phyloP scores from a whole-genome alignment of 2,797 vertebrate species.

The Loriculus beryllinus region DNA sequence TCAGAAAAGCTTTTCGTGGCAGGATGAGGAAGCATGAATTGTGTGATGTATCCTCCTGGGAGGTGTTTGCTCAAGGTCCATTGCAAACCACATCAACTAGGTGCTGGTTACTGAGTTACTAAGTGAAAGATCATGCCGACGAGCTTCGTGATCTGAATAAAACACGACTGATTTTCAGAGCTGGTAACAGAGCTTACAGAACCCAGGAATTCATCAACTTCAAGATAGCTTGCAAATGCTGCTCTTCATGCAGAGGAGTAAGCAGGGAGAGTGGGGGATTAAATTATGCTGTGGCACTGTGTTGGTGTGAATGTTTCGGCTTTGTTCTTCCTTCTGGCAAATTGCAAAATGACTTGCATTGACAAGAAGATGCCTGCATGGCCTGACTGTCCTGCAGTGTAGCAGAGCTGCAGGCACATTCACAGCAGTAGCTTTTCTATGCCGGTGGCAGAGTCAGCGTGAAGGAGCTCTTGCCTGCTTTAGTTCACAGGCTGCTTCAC shows the following conservation, averaged over 20 bases:
- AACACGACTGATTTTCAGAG: background rate
- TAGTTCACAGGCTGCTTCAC: background rate
- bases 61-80: background rate
- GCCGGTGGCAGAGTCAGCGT: background rate
- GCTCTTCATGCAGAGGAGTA: background rate
- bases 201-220: background rate
- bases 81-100: background rate
- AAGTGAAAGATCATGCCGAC: background rate
- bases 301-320: background rate
- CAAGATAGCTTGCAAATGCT: background rate
- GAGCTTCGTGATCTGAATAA: background rate
- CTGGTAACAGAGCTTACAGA: background rate
- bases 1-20: background rate
- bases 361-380: background rate
- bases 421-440: background rate
- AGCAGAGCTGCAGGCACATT: background rate
- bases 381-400: background rate
- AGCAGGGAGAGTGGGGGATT: background rate
- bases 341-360: background rate
- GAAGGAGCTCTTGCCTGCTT: background rate
- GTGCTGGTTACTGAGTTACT: background rate
- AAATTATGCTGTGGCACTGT: background rate
- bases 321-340: background rate
- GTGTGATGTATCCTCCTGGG: background rate
- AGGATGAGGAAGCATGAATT: background rate